These are phyloP conservation scores for Brachionus calyciflorus DNA, from an alignment of 1,140 invertebrate species.

Conservation along the genomic window DNA sequence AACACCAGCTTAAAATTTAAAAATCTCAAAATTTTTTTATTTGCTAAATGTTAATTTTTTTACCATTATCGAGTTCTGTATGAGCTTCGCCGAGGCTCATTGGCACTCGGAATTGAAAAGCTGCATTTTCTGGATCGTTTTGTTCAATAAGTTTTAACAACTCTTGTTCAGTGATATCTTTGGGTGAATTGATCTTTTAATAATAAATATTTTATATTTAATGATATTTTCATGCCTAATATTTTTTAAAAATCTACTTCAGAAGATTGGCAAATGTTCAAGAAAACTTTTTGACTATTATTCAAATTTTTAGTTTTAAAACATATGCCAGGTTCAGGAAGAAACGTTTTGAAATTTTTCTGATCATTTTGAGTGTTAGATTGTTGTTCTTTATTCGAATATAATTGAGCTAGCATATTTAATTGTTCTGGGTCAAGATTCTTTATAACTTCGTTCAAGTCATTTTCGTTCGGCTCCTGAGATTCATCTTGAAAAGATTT, in stretches of 20 bases:
- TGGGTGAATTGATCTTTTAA: conserved; percentile 76
- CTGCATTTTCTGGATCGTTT: conserved; percentile 65
- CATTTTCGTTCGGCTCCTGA: background rate
- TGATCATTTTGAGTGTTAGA: background rate
- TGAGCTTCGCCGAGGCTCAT: conserved; percentile 81
- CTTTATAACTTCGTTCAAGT: background rate
- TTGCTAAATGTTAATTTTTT: conserved; percentile 47
- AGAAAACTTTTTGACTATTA: conserved; percentile 60
- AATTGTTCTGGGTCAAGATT: background rate
- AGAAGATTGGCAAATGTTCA: conserved; percentile 56
- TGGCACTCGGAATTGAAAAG: conserved; percentile 70
- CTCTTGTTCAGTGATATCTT: conserved; percentile 74
- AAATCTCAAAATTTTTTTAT: conserved; percentile 29
- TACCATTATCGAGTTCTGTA: conserved; percentile 73
- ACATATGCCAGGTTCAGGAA: conserved; percentile 64
- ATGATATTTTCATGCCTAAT: background rate
- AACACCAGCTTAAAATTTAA: conserved; percentile 62
- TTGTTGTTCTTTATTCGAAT: background rate
- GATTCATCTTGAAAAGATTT: background rate
- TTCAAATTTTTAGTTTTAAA: conserved; percentile 72
- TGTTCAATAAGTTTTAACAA: conserved; percentile 70
- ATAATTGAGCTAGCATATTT: background rate
- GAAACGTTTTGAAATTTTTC: conserved; percentile 19
- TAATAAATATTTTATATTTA: conserved; percentile 38
- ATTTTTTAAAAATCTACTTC: conserved; percentile 49